Evolutionary conservation across 2,113 vertebrate genomes (phyloP).

Genomic region (Riparia riparia): DNA sequence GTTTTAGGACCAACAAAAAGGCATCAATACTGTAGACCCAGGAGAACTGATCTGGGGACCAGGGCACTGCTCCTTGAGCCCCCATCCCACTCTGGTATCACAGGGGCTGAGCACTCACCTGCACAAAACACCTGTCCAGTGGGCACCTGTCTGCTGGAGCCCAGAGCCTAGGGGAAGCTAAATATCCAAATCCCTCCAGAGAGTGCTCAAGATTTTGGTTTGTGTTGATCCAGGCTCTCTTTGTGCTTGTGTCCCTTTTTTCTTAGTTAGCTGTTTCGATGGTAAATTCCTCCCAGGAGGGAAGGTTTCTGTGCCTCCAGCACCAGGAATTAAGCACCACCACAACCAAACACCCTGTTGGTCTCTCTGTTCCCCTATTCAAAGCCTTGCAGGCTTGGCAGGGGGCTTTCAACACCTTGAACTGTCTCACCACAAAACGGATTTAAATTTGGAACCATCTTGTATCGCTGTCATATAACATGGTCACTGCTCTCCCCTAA

Average conservation of each 20-base stretch:
- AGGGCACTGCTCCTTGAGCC: background rate
- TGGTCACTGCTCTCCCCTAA: background rate
- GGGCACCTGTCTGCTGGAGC: background rate
- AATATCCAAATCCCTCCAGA: background rate
- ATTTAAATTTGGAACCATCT: background rate
- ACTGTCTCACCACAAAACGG: background rate
- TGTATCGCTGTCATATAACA: fast-evolving
- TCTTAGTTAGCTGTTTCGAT: background rate
- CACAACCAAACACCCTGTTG: fast-evolving
- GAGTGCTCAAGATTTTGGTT: background rate
- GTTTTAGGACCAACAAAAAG: background rate
- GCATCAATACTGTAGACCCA: background rate
- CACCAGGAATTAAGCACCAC: background rate
- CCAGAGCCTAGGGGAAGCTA: background rate
- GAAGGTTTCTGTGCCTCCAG: background rate
- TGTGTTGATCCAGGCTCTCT: background rate
- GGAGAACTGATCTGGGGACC: background rate
- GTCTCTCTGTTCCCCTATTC: background rate
- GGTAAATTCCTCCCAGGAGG: background rate
- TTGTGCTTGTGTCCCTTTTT: background rate
- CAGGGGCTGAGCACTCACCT: background rate
- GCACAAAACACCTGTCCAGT: fast-evolving
- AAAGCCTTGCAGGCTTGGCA: background rate
- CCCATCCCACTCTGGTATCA: fast-evolving
- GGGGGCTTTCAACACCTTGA: background rate